Evolutionary conservation across 2,888 invertebrate genomes (phyloP), one percentile per base, ranked within the genome.

Genomic region (Cryptophagus acutangulus): DNA sequence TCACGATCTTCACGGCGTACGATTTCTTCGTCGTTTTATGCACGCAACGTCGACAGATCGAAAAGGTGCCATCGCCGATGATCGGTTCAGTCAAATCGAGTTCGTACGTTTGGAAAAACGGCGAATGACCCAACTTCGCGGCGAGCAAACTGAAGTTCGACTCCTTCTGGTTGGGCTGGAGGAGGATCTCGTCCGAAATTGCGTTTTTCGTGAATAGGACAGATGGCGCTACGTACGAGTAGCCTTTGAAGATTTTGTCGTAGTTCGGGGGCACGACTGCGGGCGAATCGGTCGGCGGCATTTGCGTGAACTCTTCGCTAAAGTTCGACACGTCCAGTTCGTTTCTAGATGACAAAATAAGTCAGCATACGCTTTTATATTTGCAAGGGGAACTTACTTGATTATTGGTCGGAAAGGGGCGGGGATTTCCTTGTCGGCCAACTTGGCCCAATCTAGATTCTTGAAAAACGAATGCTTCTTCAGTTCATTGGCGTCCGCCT

Each of bases 301-400:
- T 88, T 58, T 83, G 81, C 0, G 96, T 97, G 71, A 97, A 97
- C 72, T 97, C 96, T 50, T 90, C 90, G 30, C 94, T 88, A 70
- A 97, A 97, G 75, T 97, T 95, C 62, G 90, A 89, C 9, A 92
- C 91, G 71, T 97, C 96, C 46, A 91, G 75, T 67, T 93, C 92
- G 68, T 85, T 79, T 49, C 75, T 74, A 38, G 10, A 60, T 59
- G 30, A 45, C 12, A 39, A 47, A 6, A 6, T 20, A 20, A n/a
- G n/a, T n/a, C n/a, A n/a, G n/a, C n/a, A n/a, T n/a, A n/a, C n/a
- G n/a, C n/a, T n/a, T n/a, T n/a, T n/a, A n/a, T n/a, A n/a, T n/a
- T n/a, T n/a, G n/a, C n/a, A n/a, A n/a, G n/a, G n/a, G n/a, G n/a
- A n/a, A 48, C 51, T 51, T 58, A 69, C 69, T 73, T 69, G 45